Conservation (phyloP, 1,140 invertebrate genomes). For the Cydia fagiglandana region DNA sequence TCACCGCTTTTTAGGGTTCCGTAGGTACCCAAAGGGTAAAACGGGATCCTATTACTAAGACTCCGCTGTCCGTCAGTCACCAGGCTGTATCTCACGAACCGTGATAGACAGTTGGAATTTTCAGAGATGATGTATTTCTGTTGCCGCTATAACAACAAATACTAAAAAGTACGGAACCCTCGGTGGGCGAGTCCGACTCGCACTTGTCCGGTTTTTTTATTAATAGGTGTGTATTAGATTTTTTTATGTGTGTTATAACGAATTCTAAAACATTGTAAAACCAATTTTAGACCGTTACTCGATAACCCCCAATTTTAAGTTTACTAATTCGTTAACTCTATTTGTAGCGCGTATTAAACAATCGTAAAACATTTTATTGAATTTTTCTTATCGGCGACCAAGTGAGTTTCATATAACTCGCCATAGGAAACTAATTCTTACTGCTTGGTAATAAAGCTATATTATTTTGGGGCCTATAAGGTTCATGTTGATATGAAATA, state of each 20-base stretch:
- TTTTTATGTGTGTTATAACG: not conserved
- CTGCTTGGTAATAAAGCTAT: not conserved
- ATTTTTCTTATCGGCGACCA: constrained; percentile 19
- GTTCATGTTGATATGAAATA: not conserved
- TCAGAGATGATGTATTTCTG: too few species aligned
- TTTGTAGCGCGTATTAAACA: constrained; percentile 16
- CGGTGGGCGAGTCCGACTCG: too few species aligned
- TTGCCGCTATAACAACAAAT: too few species aligned
- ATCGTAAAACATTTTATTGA: constrained; percentile 29
- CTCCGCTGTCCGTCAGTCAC: too few species aligned
- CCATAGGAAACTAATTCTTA: not conserved
- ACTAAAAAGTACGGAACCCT: too few species aligned
- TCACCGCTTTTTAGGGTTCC: too few species aligned
- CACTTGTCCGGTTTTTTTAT: too few species aligned
- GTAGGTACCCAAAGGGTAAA: too few species aligned
- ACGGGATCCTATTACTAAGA: too few species aligned
- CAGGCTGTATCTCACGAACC: too few species aligned
- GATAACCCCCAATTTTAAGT: constrained; percentile 10
- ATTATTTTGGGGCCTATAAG: not conserved
- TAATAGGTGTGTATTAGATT: too few species aligned
- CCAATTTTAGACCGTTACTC: not conserved
- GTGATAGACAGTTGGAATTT: too few species aligned
- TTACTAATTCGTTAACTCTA: constrained; percentile 3
- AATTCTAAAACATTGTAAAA: constrained; percentile 16
- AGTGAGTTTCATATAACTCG: not conserved